Evolutionary conservation across 2,113 vertebrate species (phyloP), one percentile per base, ranked within the genome.

Genomic region (Gambusia affinis): DNA sequence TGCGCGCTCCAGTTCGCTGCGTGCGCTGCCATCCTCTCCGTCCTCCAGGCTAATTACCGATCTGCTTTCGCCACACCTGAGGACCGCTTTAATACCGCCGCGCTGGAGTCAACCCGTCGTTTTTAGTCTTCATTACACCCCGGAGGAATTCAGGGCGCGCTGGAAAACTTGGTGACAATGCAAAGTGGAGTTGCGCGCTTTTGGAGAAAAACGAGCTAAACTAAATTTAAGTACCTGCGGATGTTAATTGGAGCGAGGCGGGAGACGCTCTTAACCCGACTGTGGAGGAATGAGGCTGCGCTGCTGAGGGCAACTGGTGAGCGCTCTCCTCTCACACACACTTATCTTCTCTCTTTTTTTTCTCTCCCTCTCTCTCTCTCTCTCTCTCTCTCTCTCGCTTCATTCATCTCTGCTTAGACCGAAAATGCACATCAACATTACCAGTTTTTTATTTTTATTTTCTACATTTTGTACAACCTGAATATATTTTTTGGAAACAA

Each of bases 281-380:
- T 85, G 89, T 89, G 81, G 64, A 89, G 91, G 89, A 92, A 92
- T 90, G 90, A 86, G 77, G 76, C 86, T 63, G 85, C 70, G 86
- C 86, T 86, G 81, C 86, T 88, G 77, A 57, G 81, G 37, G 85
- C 82, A 89, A 89, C 84, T 54, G 78, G 80, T 57, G 27, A 62
- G 63, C 71, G 73, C 62, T 39, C n/a, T 37, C 51, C 78, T 66
- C 61, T 57, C 4, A 42, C 79, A 12, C 67, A 65, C 31, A 24
- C 15, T 33, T 37, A 35, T 73, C 47, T 63, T 64, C 39, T 44
- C 73, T 42, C 63, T 17, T 60, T 42, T 57, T 27, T 65, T 15
- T 30, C 31, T 62, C 39, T 42, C 67, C 35, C 72, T 15, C 70
- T 17, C 64, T 22, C 73, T 3, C 30, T 4, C 51, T 33, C 31